phyloP scores from a whole-genome alignment of 2,797 vertebrate genomes.

The Tenualosa ilisha region DNA sequence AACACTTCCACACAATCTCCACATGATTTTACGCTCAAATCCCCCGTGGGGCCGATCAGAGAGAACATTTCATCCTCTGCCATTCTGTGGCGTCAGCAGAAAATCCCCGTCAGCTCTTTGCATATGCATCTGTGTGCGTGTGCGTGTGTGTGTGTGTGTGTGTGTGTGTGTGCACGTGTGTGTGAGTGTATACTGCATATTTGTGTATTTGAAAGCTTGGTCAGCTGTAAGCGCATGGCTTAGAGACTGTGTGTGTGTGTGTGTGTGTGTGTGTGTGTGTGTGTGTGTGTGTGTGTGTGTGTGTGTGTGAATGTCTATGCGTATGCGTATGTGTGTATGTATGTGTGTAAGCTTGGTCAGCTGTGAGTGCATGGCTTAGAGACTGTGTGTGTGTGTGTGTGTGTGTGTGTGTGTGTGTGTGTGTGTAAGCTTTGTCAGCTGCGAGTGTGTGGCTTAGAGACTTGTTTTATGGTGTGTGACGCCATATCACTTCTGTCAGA shows the following conservation, averaged over 20 bases:
- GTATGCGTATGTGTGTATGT: background rate
- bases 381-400: background rate
- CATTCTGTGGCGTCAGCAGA: background rate
- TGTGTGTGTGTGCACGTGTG: background rate
- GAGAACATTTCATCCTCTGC: background rate
- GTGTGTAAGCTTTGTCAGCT: too few species aligned
- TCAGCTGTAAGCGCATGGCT: too few species aligned
- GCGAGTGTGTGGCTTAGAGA: background rate
- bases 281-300: background rate
- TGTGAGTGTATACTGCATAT: background rate
- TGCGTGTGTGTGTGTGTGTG: background rate
- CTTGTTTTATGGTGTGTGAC: slow-evolving; percentile 15
- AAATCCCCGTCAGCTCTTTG: background rate
- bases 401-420: background rate
- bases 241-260: background rate
- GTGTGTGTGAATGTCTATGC: background rate
- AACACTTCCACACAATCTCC: background rate
- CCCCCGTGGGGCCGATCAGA: background rate
- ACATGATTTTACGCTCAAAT: background rate
- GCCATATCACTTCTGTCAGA: background rate
- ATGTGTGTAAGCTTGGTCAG: background rate
- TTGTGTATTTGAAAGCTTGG: too few species aligned
- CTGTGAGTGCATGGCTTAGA: background rate
- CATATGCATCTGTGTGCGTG: background rate
- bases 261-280: background rate